Conservation (phyloP, 2,113 vertebrate species). For the Solenodon paradoxus region DNA sequence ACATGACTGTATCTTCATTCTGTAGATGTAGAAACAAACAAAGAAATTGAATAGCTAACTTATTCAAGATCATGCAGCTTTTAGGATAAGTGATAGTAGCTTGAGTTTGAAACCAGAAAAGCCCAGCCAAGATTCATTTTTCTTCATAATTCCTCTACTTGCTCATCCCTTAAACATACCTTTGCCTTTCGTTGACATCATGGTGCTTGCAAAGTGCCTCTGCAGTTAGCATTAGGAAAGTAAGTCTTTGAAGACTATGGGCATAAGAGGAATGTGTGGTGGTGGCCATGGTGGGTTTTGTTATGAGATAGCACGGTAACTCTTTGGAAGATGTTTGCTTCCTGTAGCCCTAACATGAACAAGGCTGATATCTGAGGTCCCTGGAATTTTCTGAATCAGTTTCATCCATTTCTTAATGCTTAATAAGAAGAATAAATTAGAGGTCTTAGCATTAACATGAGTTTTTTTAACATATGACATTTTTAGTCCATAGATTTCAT, state of each 20-base stretch:
- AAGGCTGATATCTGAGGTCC: not conserved
- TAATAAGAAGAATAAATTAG: conserved; percentile 9
- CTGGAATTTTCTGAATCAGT: not conserved
- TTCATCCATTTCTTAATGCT: conserved; percentile 45
- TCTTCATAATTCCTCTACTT: not conserved
- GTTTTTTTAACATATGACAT: not conserved
- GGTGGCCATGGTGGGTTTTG: not conserved
- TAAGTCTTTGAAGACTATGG: not conserved
- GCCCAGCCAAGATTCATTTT: not conserved
- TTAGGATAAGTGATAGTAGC: not conserved
- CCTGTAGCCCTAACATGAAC: not conserved
- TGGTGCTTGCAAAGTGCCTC: not conserved
- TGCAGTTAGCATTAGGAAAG: not conserved
- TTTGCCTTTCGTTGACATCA: not conserved
- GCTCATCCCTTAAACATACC: not conserved
- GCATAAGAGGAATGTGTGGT: not conserved
- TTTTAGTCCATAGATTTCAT: conserved; percentile 36
- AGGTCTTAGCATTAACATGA: not conserved
- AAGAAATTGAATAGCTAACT: not conserved
- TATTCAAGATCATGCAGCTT: not conserved
- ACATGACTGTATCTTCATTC: not conserved
- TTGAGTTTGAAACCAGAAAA: not conserved
- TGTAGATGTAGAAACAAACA: conserved; percentile 1
- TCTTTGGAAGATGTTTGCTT: not conserved
- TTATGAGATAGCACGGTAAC: not conserved